phyloP scores from a whole-genome alignment of 2,113 vertebrate genomes.

The Nothobranchius kuhntae region DNA sequence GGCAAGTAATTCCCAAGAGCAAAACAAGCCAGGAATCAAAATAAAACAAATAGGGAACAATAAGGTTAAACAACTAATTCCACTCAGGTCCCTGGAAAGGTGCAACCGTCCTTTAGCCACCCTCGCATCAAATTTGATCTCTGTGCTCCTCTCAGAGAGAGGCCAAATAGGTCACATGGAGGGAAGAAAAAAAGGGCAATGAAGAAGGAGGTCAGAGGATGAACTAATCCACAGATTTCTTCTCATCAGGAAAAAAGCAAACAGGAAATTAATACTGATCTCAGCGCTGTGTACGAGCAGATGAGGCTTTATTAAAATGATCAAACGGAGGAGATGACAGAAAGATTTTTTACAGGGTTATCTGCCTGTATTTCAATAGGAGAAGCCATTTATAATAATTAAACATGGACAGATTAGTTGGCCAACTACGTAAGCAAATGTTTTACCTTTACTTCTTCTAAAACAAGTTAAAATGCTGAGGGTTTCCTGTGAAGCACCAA shows the following conservation, averaged over 20 bases:
- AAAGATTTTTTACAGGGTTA: slow-evolving; percentile 4
- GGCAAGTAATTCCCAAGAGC: neutral
- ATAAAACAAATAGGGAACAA: too few species aligned
- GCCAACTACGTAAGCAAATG: too few species aligned
- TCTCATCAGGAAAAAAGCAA: slow-evolving; percentile 34
- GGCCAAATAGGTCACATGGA: slow-evolving; percentile 39
- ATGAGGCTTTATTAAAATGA: slow-evolving; percentile 30
- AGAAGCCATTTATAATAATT: neutral
- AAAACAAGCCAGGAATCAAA: neutral
- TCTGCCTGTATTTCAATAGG: neutral
- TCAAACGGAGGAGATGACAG: slow-evolving; percentile 1
- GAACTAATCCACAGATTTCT: slow-evolving; percentile 62
- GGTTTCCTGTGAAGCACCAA: too few species aligned
- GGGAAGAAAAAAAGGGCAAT: neutral
- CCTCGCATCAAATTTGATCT: slow-evolving; percentile 9
- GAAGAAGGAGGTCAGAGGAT: slow-evolving; percentile 34
- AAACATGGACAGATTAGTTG: too few species aligned
- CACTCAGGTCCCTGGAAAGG: slow-evolving; percentile 9
- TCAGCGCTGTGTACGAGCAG: slow-evolving; percentile 7
- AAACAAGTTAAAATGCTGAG: too few species aligned
- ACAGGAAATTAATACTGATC: slow-evolving; percentile 62
- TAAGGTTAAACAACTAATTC: neutral
- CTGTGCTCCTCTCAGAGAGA: slow-evolving; percentile 2
- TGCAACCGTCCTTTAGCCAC: neutral
- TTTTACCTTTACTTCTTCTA: too few species aligned